Percentiles rank a stretch among this genome's conserved stretches.
Evolutionary conservation across 2,888 invertebrate species (phyloP).

Genomic region (Eulithis prunata): DNA sequence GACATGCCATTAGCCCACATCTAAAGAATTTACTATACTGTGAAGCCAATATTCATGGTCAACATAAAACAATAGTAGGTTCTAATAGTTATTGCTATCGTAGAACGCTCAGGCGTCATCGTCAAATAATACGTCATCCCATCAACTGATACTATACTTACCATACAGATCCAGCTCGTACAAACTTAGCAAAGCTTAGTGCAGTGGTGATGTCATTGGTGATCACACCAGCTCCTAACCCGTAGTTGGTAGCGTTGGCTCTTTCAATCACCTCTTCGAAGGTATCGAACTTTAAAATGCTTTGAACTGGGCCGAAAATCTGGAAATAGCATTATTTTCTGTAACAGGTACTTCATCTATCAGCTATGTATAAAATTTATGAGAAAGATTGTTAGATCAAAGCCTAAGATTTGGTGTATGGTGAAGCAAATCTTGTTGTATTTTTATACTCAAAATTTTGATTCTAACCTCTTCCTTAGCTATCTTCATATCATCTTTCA

Average conservation of each 20-base stretch:
- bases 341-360: no score
- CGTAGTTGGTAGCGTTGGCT: slow-evolving; percentile 93
- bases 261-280: slow-evolving; percentile 93
- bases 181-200: slow-evolving; percentile 89
- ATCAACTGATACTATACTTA: slow-evolving; percentile 43
- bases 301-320: slow-evolving; percentile 97
- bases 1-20: no score
- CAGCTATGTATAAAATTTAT: no score
- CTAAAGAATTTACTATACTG: no score
- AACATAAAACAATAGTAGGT: no score
- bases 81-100: no score
- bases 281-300: slow-evolving; percentile 92
- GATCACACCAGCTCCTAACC: slow-evolving; percentile 93
- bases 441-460: not conserved
- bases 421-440: no score
- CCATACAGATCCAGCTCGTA: slow-evolving; percentile 94
- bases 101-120: no score
- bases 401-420: no score
- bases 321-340: slow-evolving; percentile 53
- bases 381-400: no score
- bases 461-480: slow-evolving; percentile 89
- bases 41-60: no score
- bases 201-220: slow-evolving; percentile 94
- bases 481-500: slow-evolving; percentile 90
- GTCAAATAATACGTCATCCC: no score